A percentile compares a stretch with the other conserved stretches of the same genome.
These are phyloP conservation scores for Caenorhabditis macrosperma DNA, from an alignment of 2,888 invertebrate genomes.

Conservation along the genomic window DNA sequence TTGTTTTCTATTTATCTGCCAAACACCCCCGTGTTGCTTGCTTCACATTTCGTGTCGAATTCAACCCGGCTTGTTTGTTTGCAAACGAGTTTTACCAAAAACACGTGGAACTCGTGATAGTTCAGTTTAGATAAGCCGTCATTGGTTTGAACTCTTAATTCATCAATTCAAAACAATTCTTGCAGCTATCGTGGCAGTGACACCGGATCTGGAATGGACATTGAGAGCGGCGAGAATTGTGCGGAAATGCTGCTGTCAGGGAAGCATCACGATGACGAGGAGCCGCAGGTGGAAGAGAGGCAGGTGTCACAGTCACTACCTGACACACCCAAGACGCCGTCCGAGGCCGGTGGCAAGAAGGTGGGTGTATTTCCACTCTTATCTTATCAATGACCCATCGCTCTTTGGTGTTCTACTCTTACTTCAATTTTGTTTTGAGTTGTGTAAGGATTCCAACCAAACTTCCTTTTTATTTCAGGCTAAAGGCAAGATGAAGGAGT, in stretches of 20 bases:
- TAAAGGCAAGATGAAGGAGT: slow-evolving; percentile 70
- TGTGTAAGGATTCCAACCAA: not conserved
- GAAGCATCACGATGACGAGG: slow-evolving; percentile 37
- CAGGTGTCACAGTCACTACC: slow-evolving; percentile 25
- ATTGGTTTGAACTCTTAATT: not conserved
- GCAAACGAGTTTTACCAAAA: slow-evolving; percentile 24
- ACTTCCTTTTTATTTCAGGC: slow-evolving; percentile 19
- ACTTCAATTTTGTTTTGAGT: not conserved
- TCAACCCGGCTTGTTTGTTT: too few relatives aligned
- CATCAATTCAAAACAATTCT: slow-evolving; percentile 1
- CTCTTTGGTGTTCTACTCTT: not conserved
- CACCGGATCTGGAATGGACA: slow-evolving; percentile 56
- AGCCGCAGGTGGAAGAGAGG: slow-evolving; percentile 24
- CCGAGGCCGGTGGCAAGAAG: slow-evolving; percentile 30
- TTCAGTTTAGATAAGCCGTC: slow-evolving; percentile 1
- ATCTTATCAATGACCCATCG: not conserved
- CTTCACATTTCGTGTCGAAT: not conserved
- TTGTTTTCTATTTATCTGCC: not conserved
- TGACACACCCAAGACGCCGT: slow-evolving; percentile 22
- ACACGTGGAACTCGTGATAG: slow-evolving; percentile 43
- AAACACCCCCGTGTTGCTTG: not conserved
- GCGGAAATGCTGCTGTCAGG: slow-evolving; percentile 44
- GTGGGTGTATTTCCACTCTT: not conserved
- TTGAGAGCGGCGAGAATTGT: slow-evolving; percentile 51
- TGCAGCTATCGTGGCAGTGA: slow-evolving; percentile 65